Evolutionary conservation across 1,140 invertebrate genomes (phyloP), one percentile per base, ranked within the genome.

Genomic region (Caerostris darwini): DNA sequence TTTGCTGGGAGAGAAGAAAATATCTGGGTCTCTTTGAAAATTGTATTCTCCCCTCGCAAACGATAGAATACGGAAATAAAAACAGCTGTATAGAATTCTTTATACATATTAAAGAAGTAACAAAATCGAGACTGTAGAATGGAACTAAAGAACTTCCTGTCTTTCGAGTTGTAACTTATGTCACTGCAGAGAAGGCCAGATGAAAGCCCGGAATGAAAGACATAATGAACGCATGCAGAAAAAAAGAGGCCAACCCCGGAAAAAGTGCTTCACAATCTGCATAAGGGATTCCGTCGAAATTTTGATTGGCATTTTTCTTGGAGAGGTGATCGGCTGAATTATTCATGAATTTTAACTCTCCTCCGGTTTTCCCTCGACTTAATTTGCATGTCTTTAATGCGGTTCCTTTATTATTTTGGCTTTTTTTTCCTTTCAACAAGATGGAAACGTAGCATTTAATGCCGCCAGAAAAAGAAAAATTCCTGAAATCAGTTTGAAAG

Each of bases 311-410:
- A 61, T 91, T 91, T 82, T 91, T 53, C 90, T 91, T 64, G 19
- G 34, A 57, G 89, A 77, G 56, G 89, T 81, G 69, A 90, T 71
- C 69, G 14, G 19, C 19, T 90, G 69, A 90, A 90, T 90, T 77
- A 90, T 90, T 90, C 89, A 90, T 90, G 69, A 81, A 81, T 7
- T 81, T 90, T 53, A 81, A 69, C 67, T 90, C 53, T 53, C 53
- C 19, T 57, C 64, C 34, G 87, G 14, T 89, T 69, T 89, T 56
- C 7, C 67, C n/a, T 83, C 56, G 88, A 59, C 69, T 90, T 90
- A 77, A 90, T 90, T 90, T 90, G 88, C 88, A 81, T 90, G 88
- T 77, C 88, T 90, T 90, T 90, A 81, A 90, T 90, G 88, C n/a
- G 10, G 56, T 58, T 34, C 69, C 10, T 57, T 54, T 19, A 71